phyloP scores from a whole-genome alignment of 2,888 invertebrate genomes.

The Rotaria macrura region DNA sequence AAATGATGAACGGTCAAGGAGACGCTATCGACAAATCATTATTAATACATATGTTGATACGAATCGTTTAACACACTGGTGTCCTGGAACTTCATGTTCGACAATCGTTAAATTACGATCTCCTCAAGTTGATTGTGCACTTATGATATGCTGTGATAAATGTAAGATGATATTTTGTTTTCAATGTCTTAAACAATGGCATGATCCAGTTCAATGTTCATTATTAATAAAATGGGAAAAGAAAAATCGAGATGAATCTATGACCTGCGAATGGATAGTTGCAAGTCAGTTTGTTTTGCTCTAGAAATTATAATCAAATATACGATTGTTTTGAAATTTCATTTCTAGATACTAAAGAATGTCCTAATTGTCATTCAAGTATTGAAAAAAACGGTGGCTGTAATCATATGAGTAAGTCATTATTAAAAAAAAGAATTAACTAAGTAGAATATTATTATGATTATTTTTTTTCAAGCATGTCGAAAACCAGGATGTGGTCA shows the following conservation, averaged over 20 bases:
- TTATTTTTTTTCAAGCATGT: neutral
- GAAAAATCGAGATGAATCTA: constrained; percentile 96
- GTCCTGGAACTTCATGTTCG: neutral
- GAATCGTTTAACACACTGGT: constrained; percentile 39
- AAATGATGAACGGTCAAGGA: constrained; percentile 71
- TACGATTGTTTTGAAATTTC: neutral
- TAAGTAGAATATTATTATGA: neutral
- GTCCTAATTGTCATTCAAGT: constrained; percentile 84
- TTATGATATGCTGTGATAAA: neutral
- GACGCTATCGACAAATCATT: constrained; percentile 90
- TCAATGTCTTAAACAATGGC: constrained; percentile 52
- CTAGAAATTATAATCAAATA: neutral
- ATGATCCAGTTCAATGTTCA: constrained; percentile 89
- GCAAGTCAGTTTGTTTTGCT: constrained; percentile 52
- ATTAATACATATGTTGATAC: constrained; percentile 97
- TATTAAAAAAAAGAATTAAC: too few species aligned
- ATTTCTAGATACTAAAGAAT: constrained; percentile 57
- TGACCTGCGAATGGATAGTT: constrained; percentile 97
- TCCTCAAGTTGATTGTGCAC: neutral
- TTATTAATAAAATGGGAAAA: constrained; percentile 89
- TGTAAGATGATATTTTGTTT: neutral
- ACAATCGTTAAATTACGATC: neutral
- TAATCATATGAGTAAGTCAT: constrained; percentile 62
- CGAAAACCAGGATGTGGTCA: constrained; percentile 59
- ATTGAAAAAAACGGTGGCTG: constrained; percentile 69